phyloP scores from a whole-genome alignment of 2,888 invertebrate species.

The Drosophila lutescens region DNA sequence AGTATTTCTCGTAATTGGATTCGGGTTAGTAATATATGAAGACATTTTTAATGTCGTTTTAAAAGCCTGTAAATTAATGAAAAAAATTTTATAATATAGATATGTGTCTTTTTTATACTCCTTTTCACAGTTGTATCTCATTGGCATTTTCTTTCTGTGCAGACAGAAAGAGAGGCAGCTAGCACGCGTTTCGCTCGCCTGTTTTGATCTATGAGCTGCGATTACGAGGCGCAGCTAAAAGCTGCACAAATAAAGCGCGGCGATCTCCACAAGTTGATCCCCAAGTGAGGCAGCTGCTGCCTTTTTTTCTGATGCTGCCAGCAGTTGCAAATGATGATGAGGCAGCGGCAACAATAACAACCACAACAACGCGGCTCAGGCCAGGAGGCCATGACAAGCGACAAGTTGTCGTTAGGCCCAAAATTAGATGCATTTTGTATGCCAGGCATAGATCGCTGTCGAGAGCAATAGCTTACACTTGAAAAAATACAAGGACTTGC shows the following conservation, averaged over 20 bases:
- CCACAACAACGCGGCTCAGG: conserved; percentile 39
- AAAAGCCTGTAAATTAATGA: too few species aligned
- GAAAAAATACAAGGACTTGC: neutral
- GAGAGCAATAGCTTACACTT: conserved; percentile 19
- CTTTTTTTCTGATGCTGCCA: conserved; percentile 43
- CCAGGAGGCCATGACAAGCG: conserved; percentile 68
- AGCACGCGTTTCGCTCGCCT: conserved; percentile 50
- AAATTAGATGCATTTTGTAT: conserved; percentile 77
- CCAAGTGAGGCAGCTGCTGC: conserved; percentile 65
- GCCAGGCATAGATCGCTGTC: conserved; percentile 31
- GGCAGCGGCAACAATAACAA: conserved; percentile 47
- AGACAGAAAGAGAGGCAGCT: conserved; percentile 12
- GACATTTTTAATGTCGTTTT: too few species aligned
- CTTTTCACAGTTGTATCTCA: too few species aligned
- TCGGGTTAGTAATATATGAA: too few species aligned
- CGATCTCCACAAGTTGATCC: conserved; percentile 53
- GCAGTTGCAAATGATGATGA: conserved; percentile 78
- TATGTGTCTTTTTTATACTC: neutral
- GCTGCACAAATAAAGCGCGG: conserved; percentile 71
- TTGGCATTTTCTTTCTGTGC: conserved; percentile 3
- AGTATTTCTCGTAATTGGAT: too few species aligned
- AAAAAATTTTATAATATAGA: too few species aligned
- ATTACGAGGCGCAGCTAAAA: conserved; percentile 69
- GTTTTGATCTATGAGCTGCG: conserved; percentile 73
- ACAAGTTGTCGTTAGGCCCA: conserved; percentile 77